Base-by-base conservation (phyloP, 2,113 vertebrate species). In the Seriola rivoliana region DNA sequence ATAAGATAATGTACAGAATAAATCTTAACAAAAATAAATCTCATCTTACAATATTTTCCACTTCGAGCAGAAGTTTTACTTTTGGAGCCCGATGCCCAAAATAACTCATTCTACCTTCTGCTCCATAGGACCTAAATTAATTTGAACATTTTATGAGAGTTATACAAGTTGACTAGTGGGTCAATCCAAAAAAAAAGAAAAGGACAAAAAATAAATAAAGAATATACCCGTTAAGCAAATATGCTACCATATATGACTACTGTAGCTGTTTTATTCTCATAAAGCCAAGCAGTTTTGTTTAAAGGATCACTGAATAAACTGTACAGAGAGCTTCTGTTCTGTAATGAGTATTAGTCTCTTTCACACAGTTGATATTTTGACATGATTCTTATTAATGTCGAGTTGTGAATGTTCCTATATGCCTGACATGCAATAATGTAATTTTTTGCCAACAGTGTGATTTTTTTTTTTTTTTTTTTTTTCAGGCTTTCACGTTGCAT, bases 401-500 rank as follows among this genome's bases (percentile, higher is more conserved):
- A 52, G 46, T 64, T 63, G 19, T 79, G 21, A 84, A 80, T 63
- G 48, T 68, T 76, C 48, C 13, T 65, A 16, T 67, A 66, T 57
- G 60, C 75, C 7, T 34, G 17, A 75, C 42, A 74, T 73, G 52
- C 75, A 11, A 68, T 65, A 68, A 58, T 75, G 29, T 40, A 0
- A 2, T 6, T 55, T 67, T 74, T 74, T 0, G 42, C 54, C 40
- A 65, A 40, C 52, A n/a, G 52, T 58, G 65, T 66, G 12, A 50
- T 74, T 82, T 70, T 78, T 70, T 62, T 52, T 73, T 69, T 66
- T 78, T 62, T n/a, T n/a, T n/a, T 66, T 67, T 73, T 82, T 75
- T 70, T 67, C 48, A 50, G 63, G 42, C 64, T 71, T 48, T 66
- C 66, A 77, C 3, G 1, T 81, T 84, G 82, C 67, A 65, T 72